phyloP scores from a whole-genome alignment of 2,113 vertebrate species.

The Laterallus jamaicensis region DNA sequence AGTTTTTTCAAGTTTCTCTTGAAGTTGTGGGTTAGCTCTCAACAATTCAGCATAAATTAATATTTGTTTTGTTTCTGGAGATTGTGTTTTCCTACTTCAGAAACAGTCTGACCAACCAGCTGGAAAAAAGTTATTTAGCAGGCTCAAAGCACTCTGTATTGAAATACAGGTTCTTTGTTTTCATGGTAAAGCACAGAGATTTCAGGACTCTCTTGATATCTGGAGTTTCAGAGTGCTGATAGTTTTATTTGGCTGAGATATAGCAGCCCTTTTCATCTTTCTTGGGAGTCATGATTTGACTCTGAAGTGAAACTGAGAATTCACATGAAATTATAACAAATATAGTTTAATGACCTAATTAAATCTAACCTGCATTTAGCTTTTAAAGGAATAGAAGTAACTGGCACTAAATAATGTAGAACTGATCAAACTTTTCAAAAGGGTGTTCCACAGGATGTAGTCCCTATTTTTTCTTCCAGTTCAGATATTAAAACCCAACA shows the following conservation, averaged over 20 bases:
- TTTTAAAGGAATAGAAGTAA: not conserved
- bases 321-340: not conserved
- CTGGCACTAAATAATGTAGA: not conserved
- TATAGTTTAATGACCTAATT: not conserved
- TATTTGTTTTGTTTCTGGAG: not conserved
- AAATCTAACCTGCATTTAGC: constrained; percentile 7
- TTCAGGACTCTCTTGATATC: not conserved
- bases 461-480: not conserved
- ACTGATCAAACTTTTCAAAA: not conserved
- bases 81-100: not conserved
- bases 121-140: not conserved
- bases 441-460: not conserved
- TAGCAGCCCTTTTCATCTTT: not conserved
- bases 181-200: not conserved
- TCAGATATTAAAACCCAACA: not conserved
- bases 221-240: not conserved
- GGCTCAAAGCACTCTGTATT: not conserved
- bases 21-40: not conserved
- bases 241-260: not conserved
- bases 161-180: not conserved
- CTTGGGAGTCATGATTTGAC: not conserved
- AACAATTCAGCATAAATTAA: not conserved
- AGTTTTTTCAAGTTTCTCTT: not conserved
- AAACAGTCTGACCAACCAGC: not conserved
- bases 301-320: not conserved